phyloP scores from a whole-genome alignment of 2,888 invertebrate genomes.

The Epirrita christyi region DNA sequence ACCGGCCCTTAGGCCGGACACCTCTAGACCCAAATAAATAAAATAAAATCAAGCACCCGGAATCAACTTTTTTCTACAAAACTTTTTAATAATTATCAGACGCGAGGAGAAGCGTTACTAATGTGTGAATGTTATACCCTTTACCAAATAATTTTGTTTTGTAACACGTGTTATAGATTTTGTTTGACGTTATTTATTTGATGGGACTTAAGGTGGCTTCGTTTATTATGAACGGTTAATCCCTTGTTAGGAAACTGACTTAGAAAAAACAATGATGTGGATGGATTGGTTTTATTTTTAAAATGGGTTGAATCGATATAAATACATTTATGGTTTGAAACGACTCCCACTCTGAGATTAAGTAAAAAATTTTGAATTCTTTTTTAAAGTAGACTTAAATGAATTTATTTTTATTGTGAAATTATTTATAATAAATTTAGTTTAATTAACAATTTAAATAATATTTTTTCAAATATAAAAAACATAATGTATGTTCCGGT shows the following conservation, averaged over 20 bases:
- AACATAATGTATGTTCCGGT: no score
- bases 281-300: no score
- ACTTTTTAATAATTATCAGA: conserved; percentile 79
- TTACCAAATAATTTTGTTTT: conserved; percentile 78
- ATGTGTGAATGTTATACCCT: conserved; percentile 76
- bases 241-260: conserved; percentile 35
- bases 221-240: conserved; percentile 28
- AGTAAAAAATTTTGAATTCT: no score
- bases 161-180: conserved; percentile 75
- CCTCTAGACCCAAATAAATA: conserved; percentile 25
- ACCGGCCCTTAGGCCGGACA: no score
- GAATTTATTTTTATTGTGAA: no score
- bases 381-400: no score
- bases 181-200: conserved; percentile 71
- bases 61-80: conserved; percentile 41
- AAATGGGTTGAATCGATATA: no score
- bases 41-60: conserved; percentile 27
- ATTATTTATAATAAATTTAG: no score
- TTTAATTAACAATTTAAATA: no score
- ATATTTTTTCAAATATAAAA: no score
- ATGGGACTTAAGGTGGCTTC: conserved; percentile 52
- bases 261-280: conserved; percentile 9
- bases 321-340: no score
- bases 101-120: conserved; percentile 78
- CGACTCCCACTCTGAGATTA: no score